Conservation (phyloP, 2,797 vertebrate genomes). For the Simalia tracyae region DNA sequence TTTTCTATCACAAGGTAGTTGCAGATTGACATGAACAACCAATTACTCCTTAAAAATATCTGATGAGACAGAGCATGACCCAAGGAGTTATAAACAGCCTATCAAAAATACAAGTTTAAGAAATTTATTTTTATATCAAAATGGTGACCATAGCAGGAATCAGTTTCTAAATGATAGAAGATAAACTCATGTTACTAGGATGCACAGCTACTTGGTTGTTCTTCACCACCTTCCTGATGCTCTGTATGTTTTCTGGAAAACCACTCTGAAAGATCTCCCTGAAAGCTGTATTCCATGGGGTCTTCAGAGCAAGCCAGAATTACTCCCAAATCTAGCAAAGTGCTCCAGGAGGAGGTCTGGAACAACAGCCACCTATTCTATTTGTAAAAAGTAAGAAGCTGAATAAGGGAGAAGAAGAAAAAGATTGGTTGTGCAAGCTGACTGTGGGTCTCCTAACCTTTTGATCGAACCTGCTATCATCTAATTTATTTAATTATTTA, state of each 20-base stretch:
- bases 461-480: too few species aligned
- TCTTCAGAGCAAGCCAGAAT: background rate
- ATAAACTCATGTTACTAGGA: conserved; percentile 42
- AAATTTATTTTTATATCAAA: conserved; percentile 37
- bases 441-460: too few species aligned
- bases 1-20: conserved; percentile 62
- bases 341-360: background rate
- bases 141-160: conserved; percentile 36
- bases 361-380: background rate
- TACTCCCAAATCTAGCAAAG: background rate
- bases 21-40: conserved; percentile 66
- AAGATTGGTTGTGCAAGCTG: background rate
- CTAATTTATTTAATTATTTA: too few species aligned
- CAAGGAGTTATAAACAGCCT: conserved; percentile 25
- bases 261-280: background rate
- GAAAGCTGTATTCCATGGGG: background rate
- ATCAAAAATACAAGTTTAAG: conserved; percentile 25
- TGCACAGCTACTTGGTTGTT: conserved; percentile 9
- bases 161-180: conserved; percentile 31
- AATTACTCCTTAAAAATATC: conserved; percentile 58
- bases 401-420: background rate
- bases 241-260: background rate
- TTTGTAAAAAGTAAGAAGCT: background rate
- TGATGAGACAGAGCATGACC: conserved; percentile 53
- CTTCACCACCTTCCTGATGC: background rate